Evolutionary conservation across 2,113 vertebrate species (phyloP).

Genomic region (Motacilla tschutschensis): DNA sequence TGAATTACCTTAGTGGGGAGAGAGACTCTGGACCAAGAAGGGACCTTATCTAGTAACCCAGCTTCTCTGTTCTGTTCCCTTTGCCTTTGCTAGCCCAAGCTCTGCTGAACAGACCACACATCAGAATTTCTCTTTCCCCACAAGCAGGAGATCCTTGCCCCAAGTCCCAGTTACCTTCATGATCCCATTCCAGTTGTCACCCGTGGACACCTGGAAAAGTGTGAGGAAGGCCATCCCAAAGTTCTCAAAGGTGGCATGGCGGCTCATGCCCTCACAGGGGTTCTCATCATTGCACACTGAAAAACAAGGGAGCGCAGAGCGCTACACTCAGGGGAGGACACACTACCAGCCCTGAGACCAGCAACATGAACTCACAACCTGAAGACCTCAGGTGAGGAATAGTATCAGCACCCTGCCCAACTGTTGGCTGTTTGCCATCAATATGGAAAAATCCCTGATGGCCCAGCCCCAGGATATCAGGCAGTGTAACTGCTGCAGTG

Average conservation of each 20-base stretch:
- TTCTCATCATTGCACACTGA: conserved; percentile 94
- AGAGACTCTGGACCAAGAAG: neutral
- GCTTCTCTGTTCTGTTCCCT: neutral
- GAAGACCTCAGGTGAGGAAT: neutral
- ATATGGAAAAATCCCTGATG: neutral
- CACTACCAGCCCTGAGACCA: neutral
- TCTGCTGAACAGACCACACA: neutral
- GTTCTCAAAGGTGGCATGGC: conserved; percentile 97
- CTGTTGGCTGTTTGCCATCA: neutral
- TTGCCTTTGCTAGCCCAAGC: neutral
- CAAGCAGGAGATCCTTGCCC: neutral
- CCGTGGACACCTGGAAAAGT: conserved; percentile 95
- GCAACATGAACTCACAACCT: neutral
- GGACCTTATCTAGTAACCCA: neutral
- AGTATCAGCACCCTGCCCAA: neutral
- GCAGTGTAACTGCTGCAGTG: neutral
- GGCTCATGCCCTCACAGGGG: conserved; percentile 96
- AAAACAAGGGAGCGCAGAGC: neutral
- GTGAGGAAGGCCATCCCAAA: conserved; percentile 99
- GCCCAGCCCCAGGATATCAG: neutral
- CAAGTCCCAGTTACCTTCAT: conserved; percentile 87
- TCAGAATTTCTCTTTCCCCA: neutral
- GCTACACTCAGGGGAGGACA: neutral
- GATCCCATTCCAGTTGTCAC: conserved; percentile 98
- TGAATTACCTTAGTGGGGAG: neutral